Base-by-base conservation (phyloP, 2,888 invertebrate species). In the Morinoia aosen region DNA sequence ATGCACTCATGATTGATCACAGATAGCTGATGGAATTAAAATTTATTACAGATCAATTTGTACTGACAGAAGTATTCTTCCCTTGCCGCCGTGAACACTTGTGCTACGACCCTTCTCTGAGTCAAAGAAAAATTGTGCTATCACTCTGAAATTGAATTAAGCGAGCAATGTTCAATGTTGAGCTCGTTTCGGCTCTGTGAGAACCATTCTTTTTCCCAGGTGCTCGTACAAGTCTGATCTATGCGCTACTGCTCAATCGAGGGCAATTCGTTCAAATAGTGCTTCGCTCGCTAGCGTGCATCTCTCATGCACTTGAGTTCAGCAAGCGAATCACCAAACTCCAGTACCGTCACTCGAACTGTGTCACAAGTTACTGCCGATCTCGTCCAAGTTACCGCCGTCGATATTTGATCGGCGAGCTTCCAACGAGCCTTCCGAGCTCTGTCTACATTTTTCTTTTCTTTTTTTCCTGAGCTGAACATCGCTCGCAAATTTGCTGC, bases 401-500 rank as follows among this genome's bases (percentile, higher is more conserved):
- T 57, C 93, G 93, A 93, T 57, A 93, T 57, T 93, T 57, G 93
- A 93, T 93, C 93, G 57, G 48, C 48, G 90, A 90, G 90, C 48
- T 90, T 90, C 39, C 90, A 90, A 90, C 90, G 90, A 39, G 48
- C 90, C 16, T 90, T 90, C 48, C 90, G 39, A 48, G 90, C 48
- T 90, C 48, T 90, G 39, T 40, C 48, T 40, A 19, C 90, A 48
- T 40, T 25, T 33, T 64, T 64, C 64, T 40, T 90, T 90, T 90
- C n/a, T 12, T 88, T 61, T 61, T 88, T 88, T 39, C n/a, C 33
- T 90, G 10, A 16, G 39, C 90, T 40, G 40, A 90, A 93, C 57
- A 57, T 93, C 93, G 93, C 93, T 56, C 11, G 93, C 57, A 93
- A 93, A 93, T 93, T 93, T 93, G 93, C 93, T 57, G 93, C 93